phyloP scores from a whole-genome alignment of 1,140 invertebrate genomes.

The Campoletis sonorensis region DNA sequence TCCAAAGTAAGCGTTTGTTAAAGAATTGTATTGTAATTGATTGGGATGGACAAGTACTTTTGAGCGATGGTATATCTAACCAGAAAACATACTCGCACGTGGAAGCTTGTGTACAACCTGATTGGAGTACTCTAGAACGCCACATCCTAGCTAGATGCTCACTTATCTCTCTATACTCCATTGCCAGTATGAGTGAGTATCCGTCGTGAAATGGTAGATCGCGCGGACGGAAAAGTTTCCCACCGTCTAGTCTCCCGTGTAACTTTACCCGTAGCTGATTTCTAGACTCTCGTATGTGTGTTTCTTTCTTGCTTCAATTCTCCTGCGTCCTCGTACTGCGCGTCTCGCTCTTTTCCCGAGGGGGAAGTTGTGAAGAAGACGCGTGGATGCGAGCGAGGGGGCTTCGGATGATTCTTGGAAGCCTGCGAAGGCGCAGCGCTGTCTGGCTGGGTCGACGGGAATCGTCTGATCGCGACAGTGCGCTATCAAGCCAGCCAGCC shows the following conservation, averaged over 20 bases:
- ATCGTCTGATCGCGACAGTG: constrained; percentile 60
- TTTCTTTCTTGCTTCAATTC: constrained; percentile 51
- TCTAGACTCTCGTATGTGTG: constrained; percentile 48
- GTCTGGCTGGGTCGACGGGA: constrained; percentile 69
- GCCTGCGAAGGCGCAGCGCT: constrained; percentile 73
- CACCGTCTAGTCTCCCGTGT: constrained; percentile 72
- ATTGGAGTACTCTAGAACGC: background rate
- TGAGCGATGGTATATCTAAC: too few species aligned
- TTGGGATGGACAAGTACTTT: too few species aligned
- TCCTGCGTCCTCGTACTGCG: constrained; percentile 31
- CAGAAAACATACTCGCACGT: background rate
- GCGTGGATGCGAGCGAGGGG: constrained; percentile 29
- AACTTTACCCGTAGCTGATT: constrained; percentile 36
- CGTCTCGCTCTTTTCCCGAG: constrained; percentile 45
- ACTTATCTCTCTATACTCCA: constrained; percentile 23
- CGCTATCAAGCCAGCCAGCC: constrained; percentile 23
- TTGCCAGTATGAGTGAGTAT: constrained; percentile 1
- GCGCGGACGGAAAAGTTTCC: constrained; percentile 65
- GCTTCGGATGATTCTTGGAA: constrained; percentile 67
- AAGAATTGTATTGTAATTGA: too few species aligned
- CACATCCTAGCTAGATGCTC: constrained; percentile 25
- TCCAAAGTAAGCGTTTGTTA: too few species aligned
- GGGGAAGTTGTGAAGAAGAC: constrained; percentile 47
- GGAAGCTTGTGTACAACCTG: background rate
- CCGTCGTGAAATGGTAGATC: constrained; percentile 4